Conservation (phyloP, 2,888 invertebrate genomes). For the Xanthostigma xanthostigma region DNA sequence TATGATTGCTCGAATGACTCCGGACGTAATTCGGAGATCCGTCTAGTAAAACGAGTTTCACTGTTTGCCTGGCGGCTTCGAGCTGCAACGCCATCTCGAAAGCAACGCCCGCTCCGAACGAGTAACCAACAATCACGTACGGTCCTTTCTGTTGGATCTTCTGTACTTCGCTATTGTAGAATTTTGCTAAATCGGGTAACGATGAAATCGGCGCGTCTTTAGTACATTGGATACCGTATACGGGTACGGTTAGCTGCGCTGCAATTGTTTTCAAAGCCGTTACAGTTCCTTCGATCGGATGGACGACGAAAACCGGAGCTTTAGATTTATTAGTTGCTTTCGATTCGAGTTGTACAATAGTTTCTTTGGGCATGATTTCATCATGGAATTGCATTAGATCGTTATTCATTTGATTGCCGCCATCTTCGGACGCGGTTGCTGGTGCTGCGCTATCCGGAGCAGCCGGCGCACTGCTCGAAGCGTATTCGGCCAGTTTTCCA, state of each 20-base stretch:
- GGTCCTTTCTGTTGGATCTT: slow-evolving; percentile 66
- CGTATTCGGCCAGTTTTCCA: slow-evolving; percentile 49
- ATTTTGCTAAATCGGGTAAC: slow-evolving; percentile 54
- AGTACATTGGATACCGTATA: slow-evolving; percentile 84
- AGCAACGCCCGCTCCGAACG: slow-evolving; percentile 87
- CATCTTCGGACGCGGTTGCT: slow-evolving; percentile 22
- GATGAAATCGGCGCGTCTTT: slow-evolving; percentile 55
- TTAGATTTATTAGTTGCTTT: slow-evolving; percentile 30
- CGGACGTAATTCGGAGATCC: slow-evolving; percentile 76
- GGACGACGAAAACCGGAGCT: slow-evolving; percentile 51
- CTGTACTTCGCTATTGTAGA: slow-evolving; percentile 58
- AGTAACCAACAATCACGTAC: slow-evolving; percentile 84
- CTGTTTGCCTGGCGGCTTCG: slow-evolving; percentile 42
- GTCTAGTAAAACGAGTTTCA: slow-evolving; percentile 67
- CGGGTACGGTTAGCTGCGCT: slow-evolving; percentile 53
- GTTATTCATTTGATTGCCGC: slow-evolving; percentile 37
- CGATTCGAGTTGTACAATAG: slow-evolving; percentile 50
- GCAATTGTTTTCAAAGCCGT: slow-evolving; percentile 57
- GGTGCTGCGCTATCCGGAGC: slow-evolving; percentile 15
- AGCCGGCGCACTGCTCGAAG: slow-evolving; percentile 20
- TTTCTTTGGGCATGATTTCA: slow-evolving; percentile 62
- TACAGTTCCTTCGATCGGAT: slow-evolving; percentile 83
- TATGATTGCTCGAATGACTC: slow-evolving; percentile 55
- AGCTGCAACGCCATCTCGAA: slow-evolving; percentile 88
- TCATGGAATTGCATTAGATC: slow-evolving; percentile 23